Percentiles rank a stretch among this genome's conserved stretches.
These are phyloP conservation scores for Aurelia sp. DNA, from an alignment of 30 jellyfish, hydroid and myxozoan genomes.

Conservation along the genomic window DNA sequence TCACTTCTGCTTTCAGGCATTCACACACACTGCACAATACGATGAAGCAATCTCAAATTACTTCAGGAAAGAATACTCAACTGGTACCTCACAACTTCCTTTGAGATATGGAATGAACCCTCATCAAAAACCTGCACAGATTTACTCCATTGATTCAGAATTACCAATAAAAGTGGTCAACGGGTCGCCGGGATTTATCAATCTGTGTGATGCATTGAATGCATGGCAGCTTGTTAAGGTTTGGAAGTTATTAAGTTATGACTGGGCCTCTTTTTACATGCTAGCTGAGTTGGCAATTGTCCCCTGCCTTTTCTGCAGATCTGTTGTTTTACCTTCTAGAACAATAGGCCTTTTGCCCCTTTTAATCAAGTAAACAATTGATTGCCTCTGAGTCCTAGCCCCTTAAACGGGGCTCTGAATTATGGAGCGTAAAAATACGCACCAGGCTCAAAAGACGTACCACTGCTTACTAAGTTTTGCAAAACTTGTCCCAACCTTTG, in stretches of 20 bases:
- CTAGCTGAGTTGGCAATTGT: too few species aligned
- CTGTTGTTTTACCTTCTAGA: too few species aligned
- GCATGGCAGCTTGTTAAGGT: conserved; percentile 96
- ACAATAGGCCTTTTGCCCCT: too few species aligned
- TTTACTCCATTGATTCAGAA: conserved; percentile 36
- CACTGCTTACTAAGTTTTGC: too few species aligned
- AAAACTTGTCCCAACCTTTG: too few species aligned
- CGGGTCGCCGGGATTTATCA: conserved; percentile 96
- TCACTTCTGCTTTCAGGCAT: conserved; percentile 70
- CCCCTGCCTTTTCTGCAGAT: too few species aligned
- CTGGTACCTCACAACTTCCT: conserved; percentile 75
- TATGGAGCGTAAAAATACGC: too few species aligned
- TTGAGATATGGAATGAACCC: conserved; percentile 96
- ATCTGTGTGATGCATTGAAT: conserved; percentile 91
- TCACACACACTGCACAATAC: conserved; percentile 87
- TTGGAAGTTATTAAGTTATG: background rate
- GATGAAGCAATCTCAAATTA: conserved; percentile 85
- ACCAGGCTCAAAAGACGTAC: too few species aligned
- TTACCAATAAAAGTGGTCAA: conserved; percentile 80
- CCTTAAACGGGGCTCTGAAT: too few species aligned
- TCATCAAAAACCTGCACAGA: conserved; percentile 93
- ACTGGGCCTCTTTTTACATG: too few species aligned
- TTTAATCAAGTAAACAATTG: too few species aligned
- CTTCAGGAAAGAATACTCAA: conserved; percentile 78
- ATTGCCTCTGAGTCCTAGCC: too few species aligned